A percentile compares a stretch with the other conserved stretches of the same genome.
These are phyloP conservation scores for Himalopsyche japonica DNA, from an alignment of 2,888 invertebrate genomes.

Conservation along the genomic window DNA sequence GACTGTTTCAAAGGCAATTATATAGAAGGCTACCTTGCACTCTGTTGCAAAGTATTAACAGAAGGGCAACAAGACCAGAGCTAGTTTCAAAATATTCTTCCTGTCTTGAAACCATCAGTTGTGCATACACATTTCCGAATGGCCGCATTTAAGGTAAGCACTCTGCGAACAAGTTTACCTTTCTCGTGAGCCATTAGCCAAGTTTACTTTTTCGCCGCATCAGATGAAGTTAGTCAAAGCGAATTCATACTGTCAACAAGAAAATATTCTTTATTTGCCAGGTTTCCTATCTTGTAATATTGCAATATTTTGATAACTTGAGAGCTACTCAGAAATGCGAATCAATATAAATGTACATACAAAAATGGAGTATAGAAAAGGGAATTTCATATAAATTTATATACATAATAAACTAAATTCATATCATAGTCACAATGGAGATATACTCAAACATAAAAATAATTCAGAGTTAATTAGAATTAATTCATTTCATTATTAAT, in stretches of 20 bases:
- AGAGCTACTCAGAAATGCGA: background rate
- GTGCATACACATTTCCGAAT: background rate
- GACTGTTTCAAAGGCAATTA: no score
- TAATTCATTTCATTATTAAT: no score
- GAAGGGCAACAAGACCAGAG: background rate
- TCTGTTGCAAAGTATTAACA: background rate
- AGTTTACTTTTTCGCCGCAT: conserved; percentile 11
- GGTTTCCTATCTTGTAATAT: background rate
- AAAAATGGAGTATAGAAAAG: no score
- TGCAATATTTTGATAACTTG: background rate
- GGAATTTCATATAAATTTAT: no score
- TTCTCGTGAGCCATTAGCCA: background rate
- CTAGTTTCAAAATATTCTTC: background rate
- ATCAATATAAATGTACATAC: background rate
- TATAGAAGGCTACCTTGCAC: background rate
- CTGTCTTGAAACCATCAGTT: background rate
- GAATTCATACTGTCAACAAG: background rate
- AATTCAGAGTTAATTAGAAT: no score
- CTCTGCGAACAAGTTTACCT: background rate
- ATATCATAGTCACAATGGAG: no score
- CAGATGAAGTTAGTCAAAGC: conserved; percentile 25
- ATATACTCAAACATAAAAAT: no score
- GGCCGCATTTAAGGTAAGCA: background rate
- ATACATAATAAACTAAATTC: no score
- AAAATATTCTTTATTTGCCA: background rate